A percentile compares a stretch with the other conserved stretches of the same genome.
Evolutionary conservation across 2,888 invertebrate species (phyloP).

Genomic region (Disparrhopalites patrizii): DNA sequence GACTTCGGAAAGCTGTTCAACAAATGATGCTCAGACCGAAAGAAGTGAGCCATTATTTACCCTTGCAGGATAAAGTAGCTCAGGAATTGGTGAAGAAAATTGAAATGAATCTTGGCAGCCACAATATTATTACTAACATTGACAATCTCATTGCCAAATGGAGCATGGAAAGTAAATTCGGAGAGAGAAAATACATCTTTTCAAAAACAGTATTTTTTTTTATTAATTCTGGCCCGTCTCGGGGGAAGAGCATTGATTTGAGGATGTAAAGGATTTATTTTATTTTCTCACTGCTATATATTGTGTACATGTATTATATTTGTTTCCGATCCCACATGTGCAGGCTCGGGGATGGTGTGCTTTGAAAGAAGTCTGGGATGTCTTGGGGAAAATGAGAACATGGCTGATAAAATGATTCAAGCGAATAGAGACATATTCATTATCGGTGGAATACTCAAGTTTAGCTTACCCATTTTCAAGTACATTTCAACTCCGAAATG

Average conservation of each 20-base stretch:
- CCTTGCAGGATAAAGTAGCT: constrained; percentile 53
- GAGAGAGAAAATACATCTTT: too few species aligned
- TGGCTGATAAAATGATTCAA: constrained; percentile 53
- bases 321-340: too few species aligned
- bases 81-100: constrained; percentile 53
- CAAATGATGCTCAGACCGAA: constrained; percentile 57
- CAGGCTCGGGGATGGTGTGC: constrained; percentile 55
- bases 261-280: too few species aligned
- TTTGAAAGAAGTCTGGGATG: constrained; percentile 55
- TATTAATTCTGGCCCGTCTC: too few species aligned
- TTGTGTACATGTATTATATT: too few species aligned
- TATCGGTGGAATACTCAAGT: constrained; percentile 52
- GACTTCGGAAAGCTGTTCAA: constrained; percentile 55
- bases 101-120: constrained; percentile 47
- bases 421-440: constrained; percentile 50
- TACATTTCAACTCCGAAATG: constrained; percentile 55
- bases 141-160: constrained; percentile 53
- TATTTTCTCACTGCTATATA: too few species aligned
- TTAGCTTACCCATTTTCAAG: constrained; percentile 54
- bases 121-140: constrained; percentile 50
- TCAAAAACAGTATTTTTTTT: too few species aligned
- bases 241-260: too few species aligned
- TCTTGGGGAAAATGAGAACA: constrained; percentile 50
- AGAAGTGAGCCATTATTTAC: constrained; percentile 55
- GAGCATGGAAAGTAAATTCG: constrained; percentile 55